Percentiles rank a stretch among this genome's conserved stretches.
Conservation (phyloP, 2,797 vertebrate genomes). For the Pseudopleuronectes americanus region DNA sequence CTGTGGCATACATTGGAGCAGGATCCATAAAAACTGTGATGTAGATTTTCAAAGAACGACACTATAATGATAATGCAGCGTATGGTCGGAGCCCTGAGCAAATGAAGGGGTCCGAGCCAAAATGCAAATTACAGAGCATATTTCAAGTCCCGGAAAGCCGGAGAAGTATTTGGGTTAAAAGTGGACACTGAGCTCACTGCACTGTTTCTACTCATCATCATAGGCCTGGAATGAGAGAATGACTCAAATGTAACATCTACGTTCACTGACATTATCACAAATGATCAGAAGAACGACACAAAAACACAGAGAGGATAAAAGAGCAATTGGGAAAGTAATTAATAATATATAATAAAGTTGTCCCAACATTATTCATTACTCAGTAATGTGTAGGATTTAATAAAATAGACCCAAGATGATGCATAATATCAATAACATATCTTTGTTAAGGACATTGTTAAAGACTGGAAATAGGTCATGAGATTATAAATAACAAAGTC, state of each 20-base stretch:
- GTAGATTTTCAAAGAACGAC: not conserved
- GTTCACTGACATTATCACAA: not conserved
- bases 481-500: too few relatives aligned
- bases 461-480: too few relatives aligned
- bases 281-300: too few relatives aligned
- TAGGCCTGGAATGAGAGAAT: not conserved
- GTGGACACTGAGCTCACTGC: slow-evolving; percentile 14
- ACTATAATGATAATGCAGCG: slow-evolving; percentile 8
- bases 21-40: not conserved
- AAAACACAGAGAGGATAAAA: too few relatives aligned
- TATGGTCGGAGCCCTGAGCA: not conserved
- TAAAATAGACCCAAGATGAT: too few relatives aligned
- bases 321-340: too few relatives aligned
- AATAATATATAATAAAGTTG: too few relatives aligned
- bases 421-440: too few relatives aligned
- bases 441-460: too few relatives aligned
- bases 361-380: too few relatives aligned
- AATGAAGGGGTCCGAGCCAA: not conserved
- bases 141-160: slow-evolving; percentile 9
- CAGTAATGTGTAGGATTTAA: too few relatives aligned
- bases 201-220: not conserved
- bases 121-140: slow-evolving; percentile 27
- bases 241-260: not conserved
- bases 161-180: slow-evolving; percentile 9
- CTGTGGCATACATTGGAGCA: not conserved